Base-by-base conservation (phyloP, 2,113 vertebrate species). In the Microcebus ravelobensis region DNA sequence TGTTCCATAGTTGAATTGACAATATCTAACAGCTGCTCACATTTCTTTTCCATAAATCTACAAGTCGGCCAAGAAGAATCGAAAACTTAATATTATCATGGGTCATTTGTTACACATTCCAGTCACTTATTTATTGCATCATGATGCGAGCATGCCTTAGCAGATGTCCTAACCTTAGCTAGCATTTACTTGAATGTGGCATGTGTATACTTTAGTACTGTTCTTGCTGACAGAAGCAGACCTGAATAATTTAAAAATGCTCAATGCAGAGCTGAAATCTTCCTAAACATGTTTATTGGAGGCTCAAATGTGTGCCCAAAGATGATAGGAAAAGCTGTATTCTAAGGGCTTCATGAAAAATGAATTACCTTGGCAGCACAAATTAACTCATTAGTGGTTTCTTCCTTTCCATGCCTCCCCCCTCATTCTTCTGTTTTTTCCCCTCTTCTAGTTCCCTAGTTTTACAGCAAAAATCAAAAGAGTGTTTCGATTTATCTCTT, bases 11-110 rank as follows among this genome's bases (percentile, higher is more conserved):
- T 94, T 57, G 34, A 93, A 48, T n/a, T 93, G 57, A 87, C 21
- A 34, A 0, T 88, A 23, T 67, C 59, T 88, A 91, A 87, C 34
- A 88, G 52, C 65, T 76, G 45, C 29, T 76, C 29, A 23, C 29
- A 29, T 88, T 76, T 95, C 25, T 87, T 88, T 96, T 93, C 70
- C 52, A 55, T 95, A 96, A 95, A 87, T 93, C 36, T 79, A 39
- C 36, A 70, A 85, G 21, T 39, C 85, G 87, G 45, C 39, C 42
- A 82, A 57, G 74, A 96, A 87, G 59, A 93, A 84, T 74, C 70
- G 81, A 59, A 55, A 96, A 55, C 25, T 27, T 67, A 59, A 45
- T 45, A 25, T 87, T 70, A 45, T 39, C 71, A 8, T 21, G 29
- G 68, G 27, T 85, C 84, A 63, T 48, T 87, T 73, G 88, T 95